Evolutionary conservation across 2,113 vertebrate species (phyloP).

Genomic region (Oreocharis arfaki): DNA sequence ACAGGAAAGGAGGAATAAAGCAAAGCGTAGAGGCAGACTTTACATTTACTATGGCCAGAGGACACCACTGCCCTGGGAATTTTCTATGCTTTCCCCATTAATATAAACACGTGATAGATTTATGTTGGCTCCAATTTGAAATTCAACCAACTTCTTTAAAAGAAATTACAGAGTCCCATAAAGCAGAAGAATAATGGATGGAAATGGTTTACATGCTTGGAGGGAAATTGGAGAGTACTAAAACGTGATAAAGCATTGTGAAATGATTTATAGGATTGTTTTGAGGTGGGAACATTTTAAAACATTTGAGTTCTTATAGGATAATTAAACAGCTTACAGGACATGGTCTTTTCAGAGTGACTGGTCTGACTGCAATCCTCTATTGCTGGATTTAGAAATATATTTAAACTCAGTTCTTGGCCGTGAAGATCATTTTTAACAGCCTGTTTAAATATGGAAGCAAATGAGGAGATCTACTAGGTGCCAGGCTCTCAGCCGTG

Average conservation of each 20-base stretch:
- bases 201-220: not conserved
- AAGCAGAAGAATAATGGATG: not conserved
- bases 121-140: not conserved
- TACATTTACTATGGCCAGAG: not conserved
- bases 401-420: not conserved
- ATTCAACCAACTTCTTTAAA: not conserved
- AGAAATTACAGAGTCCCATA: not conserved
- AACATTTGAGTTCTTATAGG: not conserved
- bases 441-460: not conserved
- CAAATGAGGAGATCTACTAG: not conserved
- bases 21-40: not conserved
- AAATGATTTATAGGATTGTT: constrained; percentile 27
- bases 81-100: not conserved
- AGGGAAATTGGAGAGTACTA: not conserved
- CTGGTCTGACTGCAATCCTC: not conserved
- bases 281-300: not conserved
- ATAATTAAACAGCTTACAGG: constrained; percentile 26
- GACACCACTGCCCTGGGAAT: not conserved
- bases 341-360: not conserved
- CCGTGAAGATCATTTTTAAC: not conserved
- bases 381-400: not conserved
- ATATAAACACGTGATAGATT: not conserved
- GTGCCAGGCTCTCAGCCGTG: not conserved
- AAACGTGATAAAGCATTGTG: not conserved
- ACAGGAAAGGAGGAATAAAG: not conserved